Base-by-base conservation (phyloP, 2,888 invertebrate genomes). In the Scaeva pyrastri region DNA sequence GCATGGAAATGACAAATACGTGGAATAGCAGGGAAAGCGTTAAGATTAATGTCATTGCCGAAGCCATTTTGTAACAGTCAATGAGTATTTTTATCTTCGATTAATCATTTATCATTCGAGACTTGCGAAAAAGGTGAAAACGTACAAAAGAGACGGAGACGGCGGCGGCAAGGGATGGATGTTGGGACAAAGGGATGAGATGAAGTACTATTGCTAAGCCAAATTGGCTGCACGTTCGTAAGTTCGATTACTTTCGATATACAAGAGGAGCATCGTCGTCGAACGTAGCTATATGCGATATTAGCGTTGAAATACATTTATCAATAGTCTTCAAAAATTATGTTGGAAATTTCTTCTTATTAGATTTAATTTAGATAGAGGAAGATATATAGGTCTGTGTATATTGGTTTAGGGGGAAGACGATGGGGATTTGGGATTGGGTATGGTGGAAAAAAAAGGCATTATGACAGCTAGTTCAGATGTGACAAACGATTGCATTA, bases 71-170 rank as follows among this genome's bases (percentile, higher is more conserved):
- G 60, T 62, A 62, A 62, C 16, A 62, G 26, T 21, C 43, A 62
- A 62, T 62, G 62, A 62, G 62, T 43, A 43, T 62, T 62, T 43
- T 41, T 43, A 62, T 62, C 62, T 43, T 62, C 62, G 62, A 62
- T 62, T 43, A 43, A 43, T 41, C 62, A 62, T 62, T 43, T 62
- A 62, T 62, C 62, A 62, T 41, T 23, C 26, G 11, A 39, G 11
- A 39, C 19, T 19, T 19, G 10, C 0, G 31, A 19, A 14, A 39
- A 39, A 36, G 36, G 31, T 58, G 36, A 39, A 58, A 19, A 58
- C 5, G 0, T 10, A n/a, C n/a, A 11, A 14, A 19, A 31, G 2
- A 16, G 21, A 23, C 10, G 19, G 48, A 26, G 6, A 4, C 6
- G 3, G 31, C 6, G 31, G 7, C 31, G 31, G 0, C 31, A 7